Conservation (phyloP, 2,113 vertebrate species). For the Larimichthys polyactis region DNA sequence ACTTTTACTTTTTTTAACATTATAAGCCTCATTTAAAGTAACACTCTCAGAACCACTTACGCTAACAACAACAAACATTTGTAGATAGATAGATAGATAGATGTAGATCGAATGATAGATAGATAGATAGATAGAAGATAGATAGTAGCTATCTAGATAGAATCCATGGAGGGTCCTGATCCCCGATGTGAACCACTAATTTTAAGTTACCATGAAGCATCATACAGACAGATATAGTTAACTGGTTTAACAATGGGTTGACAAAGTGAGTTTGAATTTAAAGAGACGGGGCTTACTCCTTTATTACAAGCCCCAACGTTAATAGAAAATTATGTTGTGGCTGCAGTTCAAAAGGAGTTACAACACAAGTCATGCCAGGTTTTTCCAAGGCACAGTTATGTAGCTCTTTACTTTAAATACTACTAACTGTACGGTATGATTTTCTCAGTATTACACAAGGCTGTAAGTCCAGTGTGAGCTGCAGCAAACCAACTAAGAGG, state of each 20-base stretch:
- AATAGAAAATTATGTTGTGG: neutral
- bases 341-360: neutral
- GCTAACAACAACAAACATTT: neutral
- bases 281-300: neutral
- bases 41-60: neutral
- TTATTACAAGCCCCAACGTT: neutral
- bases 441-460: conserved; percentile 7
- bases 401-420: conserved; percentile 26
- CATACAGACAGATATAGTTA: neutral
- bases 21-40: neutral
- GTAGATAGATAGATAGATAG: no score
- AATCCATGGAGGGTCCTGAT: neutral
- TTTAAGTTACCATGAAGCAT: neutral
- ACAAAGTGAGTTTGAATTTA: neutral
- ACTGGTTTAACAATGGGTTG: neutral
- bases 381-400: conserved; percentile 9
- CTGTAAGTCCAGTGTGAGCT: neutral
- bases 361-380: neutral
- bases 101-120: no score
- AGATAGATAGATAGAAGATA: no score
- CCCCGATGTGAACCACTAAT: neutral
- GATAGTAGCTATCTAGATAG: no score
- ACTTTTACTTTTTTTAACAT: neutral
- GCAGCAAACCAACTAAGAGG: conserved; percentile 50
- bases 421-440: neutral